These are phyloP conservation scores for Xyliphius kryptos DNA, from an alignment of 2,113 vertebrate species.

Conservation along the genomic window DNA sequence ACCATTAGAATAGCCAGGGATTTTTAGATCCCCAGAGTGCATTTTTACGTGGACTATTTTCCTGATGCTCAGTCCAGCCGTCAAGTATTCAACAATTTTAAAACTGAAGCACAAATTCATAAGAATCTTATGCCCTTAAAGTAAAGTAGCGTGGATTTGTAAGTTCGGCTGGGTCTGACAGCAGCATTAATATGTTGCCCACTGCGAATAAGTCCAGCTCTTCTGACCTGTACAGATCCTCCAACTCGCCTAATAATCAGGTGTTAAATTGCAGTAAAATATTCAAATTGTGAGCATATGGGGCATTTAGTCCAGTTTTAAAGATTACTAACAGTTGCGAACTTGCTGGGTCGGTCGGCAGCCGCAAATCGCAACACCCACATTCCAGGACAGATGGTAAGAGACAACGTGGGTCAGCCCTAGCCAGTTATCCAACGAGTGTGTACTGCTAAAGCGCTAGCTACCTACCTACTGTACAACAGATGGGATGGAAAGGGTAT, in stretches of 20 bases:
- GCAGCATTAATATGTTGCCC: too few species aligned
- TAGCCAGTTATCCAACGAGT: neutral
- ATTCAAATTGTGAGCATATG: too few species aligned
- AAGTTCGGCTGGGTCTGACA: constrained; percentile 1
- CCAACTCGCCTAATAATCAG: too few species aligned
- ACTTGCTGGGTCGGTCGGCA: neutral
- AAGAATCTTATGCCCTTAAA: neutral
- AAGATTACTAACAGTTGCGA: too few species aligned
- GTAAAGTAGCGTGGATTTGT: constrained; percentile 1
- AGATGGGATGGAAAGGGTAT: constrained; percentile 61
- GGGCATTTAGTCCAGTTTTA: too few species aligned
- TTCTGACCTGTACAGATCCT: too few species aligned
- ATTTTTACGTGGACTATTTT: constrained; percentile 2
- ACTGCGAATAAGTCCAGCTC: too few species aligned
- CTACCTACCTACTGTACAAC: constrained; percentile 56
- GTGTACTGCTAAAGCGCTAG: constrained; percentile 14
- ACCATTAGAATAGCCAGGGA: neutral
- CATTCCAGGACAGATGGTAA: constrained; percentile 1
- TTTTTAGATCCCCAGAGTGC: constrained; percentile 4
- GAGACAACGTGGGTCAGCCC: neutral
- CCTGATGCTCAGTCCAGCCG: neutral
- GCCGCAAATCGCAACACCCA: neutral
- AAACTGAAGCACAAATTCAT: constrained; percentile 3
- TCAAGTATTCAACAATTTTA: constrained; percentile 3
- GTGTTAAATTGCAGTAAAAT: too few species aligned